These are phyloP conservation scores for Schizopygopsis pylzovi DNA, from an alignment of 2,797 vertebrate genomes.

Conservation along the genomic window DNA sequence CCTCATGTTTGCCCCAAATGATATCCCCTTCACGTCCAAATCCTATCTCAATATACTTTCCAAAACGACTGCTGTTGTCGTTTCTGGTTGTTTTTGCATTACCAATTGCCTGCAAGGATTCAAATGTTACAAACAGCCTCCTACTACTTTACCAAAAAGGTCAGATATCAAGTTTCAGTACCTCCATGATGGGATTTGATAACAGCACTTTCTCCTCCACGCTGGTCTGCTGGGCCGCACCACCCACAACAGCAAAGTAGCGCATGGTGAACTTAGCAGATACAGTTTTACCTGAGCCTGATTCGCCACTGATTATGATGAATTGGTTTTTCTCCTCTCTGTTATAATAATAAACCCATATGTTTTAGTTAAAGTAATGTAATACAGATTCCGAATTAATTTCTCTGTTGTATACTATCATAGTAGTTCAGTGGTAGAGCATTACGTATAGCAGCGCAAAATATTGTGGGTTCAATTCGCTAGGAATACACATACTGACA, in stretches of 20 bases:
- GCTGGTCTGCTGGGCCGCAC: conserved; percentile 77
- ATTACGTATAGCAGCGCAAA: no score
- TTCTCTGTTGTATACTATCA: neutral
- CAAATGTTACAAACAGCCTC: conserved; percentile 3
- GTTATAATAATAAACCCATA: neutral
- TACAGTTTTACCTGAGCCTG: conserved; percentile 79
- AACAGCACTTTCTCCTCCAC: conserved; percentile 84
- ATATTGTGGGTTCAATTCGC: no score
- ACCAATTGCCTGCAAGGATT: conserved; percentile 78
- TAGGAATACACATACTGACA: no score
- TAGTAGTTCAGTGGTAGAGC: no score
- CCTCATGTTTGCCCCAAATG: conserved; percentile 80
- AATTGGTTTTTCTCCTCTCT: conserved; percentile 84
- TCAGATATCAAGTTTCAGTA: conserved; percentile 46
- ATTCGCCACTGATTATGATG: conserved; percentile 86
- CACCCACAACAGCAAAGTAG: conserved; percentile 81
- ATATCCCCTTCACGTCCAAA: conserved; percentile 79
- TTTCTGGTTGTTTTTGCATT: conserved; percentile 84
- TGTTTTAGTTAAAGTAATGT: neutral
- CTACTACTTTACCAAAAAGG: neutral
- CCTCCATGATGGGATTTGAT: conserved; percentile 86
- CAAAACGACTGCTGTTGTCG: conserved; percentile 87
- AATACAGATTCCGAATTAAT: neutral
- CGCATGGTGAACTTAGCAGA: conserved; percentile 83
- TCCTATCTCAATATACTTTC: conserved; percentile 85